Base-by-base conservation (phyloP, 2,113 vertebrate species). In the Cardinalis cardinalis region DNA sequence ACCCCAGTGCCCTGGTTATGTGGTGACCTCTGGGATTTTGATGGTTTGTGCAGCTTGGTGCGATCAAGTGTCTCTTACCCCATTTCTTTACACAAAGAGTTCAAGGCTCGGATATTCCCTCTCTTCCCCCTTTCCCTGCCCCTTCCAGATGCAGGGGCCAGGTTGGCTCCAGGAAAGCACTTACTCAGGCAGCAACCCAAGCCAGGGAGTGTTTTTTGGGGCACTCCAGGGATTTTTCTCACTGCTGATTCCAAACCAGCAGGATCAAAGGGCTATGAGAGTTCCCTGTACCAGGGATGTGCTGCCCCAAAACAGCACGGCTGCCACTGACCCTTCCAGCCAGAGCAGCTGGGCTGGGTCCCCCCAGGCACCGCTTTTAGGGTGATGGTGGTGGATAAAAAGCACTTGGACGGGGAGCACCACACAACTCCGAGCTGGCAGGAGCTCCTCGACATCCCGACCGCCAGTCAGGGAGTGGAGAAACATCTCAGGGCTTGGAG, bases 41-140 rank as follows among this genome's bases (percentile, higher is more conserved):
- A 28, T 64, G 79, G 55, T 55, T 82, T 83, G 26, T 80, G 43
- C 43, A 85, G 80, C 88, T 87, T 58, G 87, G 48, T 66, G 65
- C 19, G 25, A 77, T 55, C 52, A 44, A 84, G 72, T 28, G 2
- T 87, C 70, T 84, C 91, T 92, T 89, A 36, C 83, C 80, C 34
- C 26, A 1, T 58, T 73, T 92, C 69, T 85, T 88, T 26, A 82
- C 55, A 46, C 6, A 74, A 90, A 87, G 74, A 84, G 70, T 38
- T 93, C 88, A 52, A 93, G 94, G 89, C 91, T 94, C 36, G 64
- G 95, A 79, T 88, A 64, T 56, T 89, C 63, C 65, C 80, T 85
- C 69, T 77, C 68, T 60, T 84, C 41, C 88, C 72, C 86, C 49
- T 26, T 89, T 74, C 85, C 79, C 60, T 58, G 69, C 88, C 84